phyloP scores from a whole-genome alignment of 2,113 vertebrate genomes.

The Cygnus atratus region DNA sequence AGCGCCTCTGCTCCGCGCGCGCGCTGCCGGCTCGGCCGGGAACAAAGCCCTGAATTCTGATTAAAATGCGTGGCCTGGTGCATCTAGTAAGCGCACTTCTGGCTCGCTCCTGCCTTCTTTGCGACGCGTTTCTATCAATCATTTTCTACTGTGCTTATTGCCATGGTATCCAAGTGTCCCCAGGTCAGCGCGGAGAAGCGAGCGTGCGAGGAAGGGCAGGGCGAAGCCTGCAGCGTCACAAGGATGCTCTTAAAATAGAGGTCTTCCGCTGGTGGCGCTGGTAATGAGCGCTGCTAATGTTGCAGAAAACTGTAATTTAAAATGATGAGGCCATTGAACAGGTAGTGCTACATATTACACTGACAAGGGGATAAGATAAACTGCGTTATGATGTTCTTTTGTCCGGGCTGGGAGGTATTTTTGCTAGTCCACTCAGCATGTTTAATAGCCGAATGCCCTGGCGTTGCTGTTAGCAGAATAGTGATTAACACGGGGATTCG shows the following conservation, averaged over 20 bases:
- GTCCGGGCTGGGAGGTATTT: constrained; percentile 4
- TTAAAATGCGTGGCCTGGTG: constrained; percentile 28
- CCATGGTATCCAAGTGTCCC: neutral
- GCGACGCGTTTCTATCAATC: neutral
- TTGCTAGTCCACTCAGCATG: constrained; percentile 1
- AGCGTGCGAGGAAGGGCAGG: neutral
- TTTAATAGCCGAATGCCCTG: neutral
- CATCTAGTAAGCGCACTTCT: neutral
- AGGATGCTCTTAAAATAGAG: neutral
- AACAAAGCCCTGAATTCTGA: constrained; percentile 47
- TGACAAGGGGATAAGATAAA: constrained; percentile 46
- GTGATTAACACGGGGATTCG: neutral
- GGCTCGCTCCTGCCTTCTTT: neutral
- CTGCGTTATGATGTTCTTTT: constrained; percentile 34
- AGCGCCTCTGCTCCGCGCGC: neutral
- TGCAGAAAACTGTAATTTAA: constrained; percentile 54
- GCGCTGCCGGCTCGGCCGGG: neutral
- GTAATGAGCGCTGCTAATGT: constrained; percentile 44
- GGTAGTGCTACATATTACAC: constrained; percentile 19
- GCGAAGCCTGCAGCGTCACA: neutral
- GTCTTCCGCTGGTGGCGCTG: neutral
- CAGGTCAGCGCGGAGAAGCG: neutral
- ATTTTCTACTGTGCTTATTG: neutral
- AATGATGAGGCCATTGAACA: constrained; percentile 41
- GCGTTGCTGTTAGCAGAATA: constrained; percentile 5